phyloP scores from a whole-genome alignment of 1,140 invertebrate genomes.

The Macrotrachela quadricornifera region DNA sequence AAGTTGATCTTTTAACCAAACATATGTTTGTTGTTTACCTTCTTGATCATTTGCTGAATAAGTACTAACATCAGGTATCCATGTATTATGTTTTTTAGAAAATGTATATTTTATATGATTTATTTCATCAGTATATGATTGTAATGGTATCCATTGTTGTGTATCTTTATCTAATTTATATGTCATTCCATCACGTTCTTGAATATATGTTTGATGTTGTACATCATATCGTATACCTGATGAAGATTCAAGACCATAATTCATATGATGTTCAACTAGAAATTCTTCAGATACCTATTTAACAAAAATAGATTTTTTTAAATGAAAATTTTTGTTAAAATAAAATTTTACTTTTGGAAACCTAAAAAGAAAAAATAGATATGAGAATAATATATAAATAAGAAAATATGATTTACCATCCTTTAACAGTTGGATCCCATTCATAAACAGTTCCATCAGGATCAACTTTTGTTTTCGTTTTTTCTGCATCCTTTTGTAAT shows the following conservation, averaged over 20 bases:
- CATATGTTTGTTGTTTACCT: too few relatives aligned
- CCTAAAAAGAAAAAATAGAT: too few relatives aligned
- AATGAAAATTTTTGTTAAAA: background rate
- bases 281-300: conserved; percentile 1
- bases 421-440: conserved; percentile 43
- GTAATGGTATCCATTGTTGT: background rate
- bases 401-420: background rate
- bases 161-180: background rate
- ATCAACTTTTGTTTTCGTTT: conserved; percentile 47
- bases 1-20: too few relatives aligned
- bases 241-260: background rate
- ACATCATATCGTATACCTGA: background rate
- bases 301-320: background rate
- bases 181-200: background rate
- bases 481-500: background rate
- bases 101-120: background rate
- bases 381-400: too few relatives aligned
- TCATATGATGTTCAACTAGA: conserved; percentile 4
- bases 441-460: conserved; percentile 67
- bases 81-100: background rate
- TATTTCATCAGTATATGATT: background rate
- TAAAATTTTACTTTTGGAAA: conserved; percentile 3
- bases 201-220: background rate
- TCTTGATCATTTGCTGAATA: too few relatives aligned
- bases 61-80: too few relatives aligned